A percentile compares a stretch with the other conserved stretches of the same genome.
These are phyloP conservation scores for Ischnus inquisitorius DNA, from an alignment of 2,888 invertebrate species.

Conservation along the genomic window DNA sequence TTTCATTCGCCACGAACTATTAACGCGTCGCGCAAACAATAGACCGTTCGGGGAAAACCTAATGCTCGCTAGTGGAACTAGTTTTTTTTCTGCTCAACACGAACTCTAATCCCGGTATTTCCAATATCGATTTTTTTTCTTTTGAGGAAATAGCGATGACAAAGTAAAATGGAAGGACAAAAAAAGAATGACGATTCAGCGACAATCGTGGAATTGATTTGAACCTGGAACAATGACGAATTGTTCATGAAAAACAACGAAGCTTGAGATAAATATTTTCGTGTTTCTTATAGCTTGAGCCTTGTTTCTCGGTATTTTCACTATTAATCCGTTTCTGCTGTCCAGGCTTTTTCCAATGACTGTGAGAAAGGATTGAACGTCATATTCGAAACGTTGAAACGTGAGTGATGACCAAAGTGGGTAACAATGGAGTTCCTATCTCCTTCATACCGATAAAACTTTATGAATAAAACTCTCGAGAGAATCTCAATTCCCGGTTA, in stretches of 20 bases:
- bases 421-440: conserved; percentile 48
- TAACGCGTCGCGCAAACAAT: conserved; percentile 74
- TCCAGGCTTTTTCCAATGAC: background rate
- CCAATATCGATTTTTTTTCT: conserved; percentile 18
- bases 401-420: conserved; percentile 42
- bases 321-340: background rate
- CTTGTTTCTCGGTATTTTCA: background rate
- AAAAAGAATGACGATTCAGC: background rate
- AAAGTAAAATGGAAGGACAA: background rate
- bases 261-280: background rate
- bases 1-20: conserved; percentile 73
- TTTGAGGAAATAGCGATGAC: background rate
- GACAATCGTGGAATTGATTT: background rate
- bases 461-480: conserved; percentile 60
- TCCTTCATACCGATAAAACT: background rate
- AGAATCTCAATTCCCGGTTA: conserved; percentile 69
- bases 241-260: background rate
- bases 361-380: background rate
- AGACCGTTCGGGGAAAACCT: conserved; percentile 72
- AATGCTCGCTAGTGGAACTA: conserved; percentile 54
- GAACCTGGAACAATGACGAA: background rate
- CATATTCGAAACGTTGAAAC: background rate
- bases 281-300: background rate
- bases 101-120: conserved; percentile 23
- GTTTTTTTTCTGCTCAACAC: conserved; percentile 35